Percentiles rank a stretch among this genome's conserved stretches.
Conservation (phyloP, 2,113 vertebrate genomes). For the Pandion haliaetus region DNA sequence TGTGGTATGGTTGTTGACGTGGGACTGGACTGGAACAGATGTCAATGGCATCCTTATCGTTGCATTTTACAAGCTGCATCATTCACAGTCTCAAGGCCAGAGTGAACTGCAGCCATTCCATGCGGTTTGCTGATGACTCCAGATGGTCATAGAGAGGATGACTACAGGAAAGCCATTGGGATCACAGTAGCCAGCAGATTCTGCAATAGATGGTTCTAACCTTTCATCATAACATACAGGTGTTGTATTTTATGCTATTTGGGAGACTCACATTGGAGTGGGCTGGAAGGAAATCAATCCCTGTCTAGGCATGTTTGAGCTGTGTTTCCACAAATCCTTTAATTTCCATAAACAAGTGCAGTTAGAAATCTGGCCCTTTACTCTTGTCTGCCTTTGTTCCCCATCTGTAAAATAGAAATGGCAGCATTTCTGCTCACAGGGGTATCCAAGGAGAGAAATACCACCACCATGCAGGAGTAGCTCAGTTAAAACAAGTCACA, state of each 20-base stretch:
- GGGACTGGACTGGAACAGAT: neutral
- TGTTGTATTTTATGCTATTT: neutral
- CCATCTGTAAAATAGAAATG: neutral
- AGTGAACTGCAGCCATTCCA: neutral
- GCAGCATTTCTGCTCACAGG: neutral
- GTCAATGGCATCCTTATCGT: neutral
- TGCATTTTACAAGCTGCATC: neutral
- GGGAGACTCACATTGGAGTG: neutral
- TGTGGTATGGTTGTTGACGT: neutral
- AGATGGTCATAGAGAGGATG: neutral
- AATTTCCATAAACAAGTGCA: neutral
- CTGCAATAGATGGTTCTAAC: neutral
- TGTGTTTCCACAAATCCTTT: conserved; percentile 21
- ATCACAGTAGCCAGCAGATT: neutral
- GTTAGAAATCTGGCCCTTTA: neutral
- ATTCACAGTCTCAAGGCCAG: neutral
- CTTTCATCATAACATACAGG: neutral
- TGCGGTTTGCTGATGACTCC: neutral
- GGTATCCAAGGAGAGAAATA: neutral
- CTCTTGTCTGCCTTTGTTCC: neutral
- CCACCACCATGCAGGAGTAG: neutral
- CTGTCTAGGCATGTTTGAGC: neutral
- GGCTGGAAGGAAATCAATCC: conserved; percentile 18
- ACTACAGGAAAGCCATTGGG: neutral
- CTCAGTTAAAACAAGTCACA: neutral